These are phyloP conservation scores for Muntiacus reevesi DNA, from an alignment of 2,113 vertebrate species.

Conservation along the genomic window DNA sequence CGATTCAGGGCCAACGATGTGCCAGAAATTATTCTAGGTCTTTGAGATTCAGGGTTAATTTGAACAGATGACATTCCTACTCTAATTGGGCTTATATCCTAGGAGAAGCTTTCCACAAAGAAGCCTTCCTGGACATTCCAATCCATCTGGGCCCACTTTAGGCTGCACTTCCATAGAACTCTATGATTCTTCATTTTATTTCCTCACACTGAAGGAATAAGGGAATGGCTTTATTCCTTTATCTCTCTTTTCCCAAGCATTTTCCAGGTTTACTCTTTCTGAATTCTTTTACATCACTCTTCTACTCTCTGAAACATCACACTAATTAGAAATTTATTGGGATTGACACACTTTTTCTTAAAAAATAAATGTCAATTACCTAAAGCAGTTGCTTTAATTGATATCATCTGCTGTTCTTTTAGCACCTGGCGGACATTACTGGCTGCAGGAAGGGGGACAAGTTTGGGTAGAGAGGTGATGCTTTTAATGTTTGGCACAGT, in stretches of 20 bases:
- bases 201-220: not conserved
- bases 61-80: not conserved
- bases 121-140: not conserved
- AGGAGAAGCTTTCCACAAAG: not conserved
- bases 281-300: not conserved
- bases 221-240: not conserved
- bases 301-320: not conserved
- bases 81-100: not conserved
- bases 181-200: not conserved
- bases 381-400: not conserved
- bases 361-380: not conserved
- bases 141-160: not conserved
- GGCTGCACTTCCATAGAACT: not conserved
- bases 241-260: not conserved
- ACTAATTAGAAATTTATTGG: not conserved
- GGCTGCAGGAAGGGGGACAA: not conserved
- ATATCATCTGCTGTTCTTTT: not conserved
- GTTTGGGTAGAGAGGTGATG: not conserved
- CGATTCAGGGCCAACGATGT: not conserved
- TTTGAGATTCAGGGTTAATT: not conserved
- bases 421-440: not conserved
- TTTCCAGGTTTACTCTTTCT: not conserved
- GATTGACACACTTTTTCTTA: not conserved
- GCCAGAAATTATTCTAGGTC: not conserved
- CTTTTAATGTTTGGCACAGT: not conserved